Base-by-base conservation (phyloP, 1,140 invertebrate species). In the Formica exsecta region DNA sequence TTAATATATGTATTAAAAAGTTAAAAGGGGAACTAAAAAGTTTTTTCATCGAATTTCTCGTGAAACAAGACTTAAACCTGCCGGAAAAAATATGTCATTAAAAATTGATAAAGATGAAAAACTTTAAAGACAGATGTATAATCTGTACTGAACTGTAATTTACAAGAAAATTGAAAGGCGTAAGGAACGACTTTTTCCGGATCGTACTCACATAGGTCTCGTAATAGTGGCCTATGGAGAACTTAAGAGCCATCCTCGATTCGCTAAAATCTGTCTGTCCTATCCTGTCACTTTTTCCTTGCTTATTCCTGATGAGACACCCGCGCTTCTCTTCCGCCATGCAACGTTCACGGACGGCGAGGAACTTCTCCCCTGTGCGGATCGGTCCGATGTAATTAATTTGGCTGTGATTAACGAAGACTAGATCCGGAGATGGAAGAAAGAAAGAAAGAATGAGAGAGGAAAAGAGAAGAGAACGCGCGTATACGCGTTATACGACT, bases 161-260 rank as follows among this genome's bases (percentile, higher is more conserved):
- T 29, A 62, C 22, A 44, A 44, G 41, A 13, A 25, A 57, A n/a
- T 29, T 29, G 3, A 57, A 7, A 36, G 44, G 5, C 57, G 36
- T 1, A 2, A 83, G 38, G 38, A n/a, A 22, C 4, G n/a, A 57
- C 51, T 86, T 62, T 25, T 25, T 51, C 25, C 13, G 16, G 0
- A 4, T 29, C 13, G 4, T 92, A 95, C 94, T 95, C 87, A 95
- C 95, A 84, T 95, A 95, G 74, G 93, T 92, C 76, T 94, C 94
- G 80, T 94, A 95, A 90, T 90, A 95, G 85, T 93, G 94, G 81
- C 92, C 90, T 89, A 95, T 93, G 73, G 93, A 92, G 88, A 95
- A 95, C 87, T 94, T 94, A 22, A 95, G 93, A 44, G 94, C 88
- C 93, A 94, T 95, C 32, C 89, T 93, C 36, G 16, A 38, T 41